Base-by-base conservation (phyloP, 2,888 invertebrate species). In the Drosophila monieri region DNA sequence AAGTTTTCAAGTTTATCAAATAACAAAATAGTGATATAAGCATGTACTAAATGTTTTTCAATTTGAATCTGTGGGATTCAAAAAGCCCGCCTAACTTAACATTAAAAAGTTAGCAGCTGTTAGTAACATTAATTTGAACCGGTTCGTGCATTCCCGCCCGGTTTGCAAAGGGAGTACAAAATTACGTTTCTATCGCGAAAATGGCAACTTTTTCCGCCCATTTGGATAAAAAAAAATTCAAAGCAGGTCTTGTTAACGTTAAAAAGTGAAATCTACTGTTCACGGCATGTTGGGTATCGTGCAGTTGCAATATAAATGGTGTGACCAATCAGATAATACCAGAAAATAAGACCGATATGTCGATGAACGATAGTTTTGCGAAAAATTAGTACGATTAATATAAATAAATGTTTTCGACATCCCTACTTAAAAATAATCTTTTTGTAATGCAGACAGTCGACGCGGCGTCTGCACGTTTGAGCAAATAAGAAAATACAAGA, bases 401-500 rank as follows among this genome's bases (percentile, higher is more conserved):
- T 27, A 27, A 27, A 27, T 27, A 27, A 27, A 27, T 14, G 6
- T 10, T 51, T 37, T 37, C 37, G 37, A 37, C 27, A 27, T 27
- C 27, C 27, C 27, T 35, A n/a, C n/a, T 12, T 35, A 35, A 35
- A 35, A n/a, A n/a, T 35, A 35, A 35, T 35, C n/a, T 35, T 41
- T 41, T 52, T 52, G 52, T 23, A 67, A 23, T 37, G 48, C 35
- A 70, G 57, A 73, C 47, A 58, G 27, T 47, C 27, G 56, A 32
- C 12, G 8, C 30, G 43, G 43, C 39, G 15, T 60, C 48, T 48
- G 61, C 59, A 18, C 14, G 41, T 44, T 44, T 27, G 18, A 48
- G 21, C 27, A 55, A 54, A 37, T 14, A 37, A 37, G 14, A 53
- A 27, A 53, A 14, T 25, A 14, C 18, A 44, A 60, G 37, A 37